These are phyloP conservation scores for Ctenochaetus hawaiiensis DNA, from an alignment of 2,797 vertebrate species.

Conservation along the genomic window DNA sequence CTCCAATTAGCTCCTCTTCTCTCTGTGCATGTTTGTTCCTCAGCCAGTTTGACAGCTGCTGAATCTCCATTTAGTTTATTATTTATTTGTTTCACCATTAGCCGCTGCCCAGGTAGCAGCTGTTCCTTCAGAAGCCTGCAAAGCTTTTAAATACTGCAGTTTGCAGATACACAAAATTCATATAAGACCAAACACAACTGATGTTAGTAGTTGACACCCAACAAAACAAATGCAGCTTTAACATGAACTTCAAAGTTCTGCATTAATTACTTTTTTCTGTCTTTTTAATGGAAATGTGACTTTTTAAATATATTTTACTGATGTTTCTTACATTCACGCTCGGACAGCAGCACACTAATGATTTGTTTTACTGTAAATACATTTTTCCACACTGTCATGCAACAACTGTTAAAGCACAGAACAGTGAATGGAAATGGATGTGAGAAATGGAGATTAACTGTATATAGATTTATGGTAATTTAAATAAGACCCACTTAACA, in stretches of 20 bases:
- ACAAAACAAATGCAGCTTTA: neutral
- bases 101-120: slow-evolving; percentile 48
- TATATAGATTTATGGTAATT: slow-evolving; percentile 3
- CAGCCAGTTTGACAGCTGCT: slow-evolving; percentile 57
- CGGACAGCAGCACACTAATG: neutral
- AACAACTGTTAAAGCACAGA: neutral
- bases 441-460: slow-evolving; percentile 4
- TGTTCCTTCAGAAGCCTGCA: slow-evolving; percentile 40
- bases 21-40: slow-evolving; percentile 4
- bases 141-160: slow-evolving; percentile 27
- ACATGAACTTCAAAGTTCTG: neutral
- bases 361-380: neutral
- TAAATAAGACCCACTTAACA: neutral
- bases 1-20: slow-evolving; percentile 2
- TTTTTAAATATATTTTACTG: neutral
- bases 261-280: neutral
- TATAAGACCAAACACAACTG: slow-evolving; percentile 12
- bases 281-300: neutral
- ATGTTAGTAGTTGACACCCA: neutral
- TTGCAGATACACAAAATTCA: slow-evolving; percentile 16
- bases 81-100: slow-evolving; percentile 49
- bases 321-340: neutral
- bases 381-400: neutral
- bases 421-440: neutral
- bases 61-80: slow-evolving; percentile 40